phyloP scores from a whole-genome alignment of 2,113 vertebrate genomes.

The Mesembrinibis cayennensis region DNA sequence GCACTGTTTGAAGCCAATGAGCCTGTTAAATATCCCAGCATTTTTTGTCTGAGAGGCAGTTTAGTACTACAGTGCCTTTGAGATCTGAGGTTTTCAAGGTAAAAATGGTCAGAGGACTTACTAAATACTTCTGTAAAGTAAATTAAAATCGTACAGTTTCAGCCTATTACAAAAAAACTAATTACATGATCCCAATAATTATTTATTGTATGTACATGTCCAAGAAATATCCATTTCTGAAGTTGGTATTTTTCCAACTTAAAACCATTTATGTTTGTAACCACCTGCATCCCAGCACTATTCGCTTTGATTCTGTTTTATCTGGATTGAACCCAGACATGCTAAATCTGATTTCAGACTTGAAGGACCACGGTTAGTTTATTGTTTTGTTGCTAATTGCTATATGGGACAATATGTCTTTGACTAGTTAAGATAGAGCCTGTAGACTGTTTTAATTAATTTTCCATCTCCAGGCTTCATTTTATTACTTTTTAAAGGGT shows the following conservation, averaged over 20 bases:
- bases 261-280: not conserved
- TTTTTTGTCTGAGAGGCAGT: not conserved
- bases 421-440: conserved; percentile 4
- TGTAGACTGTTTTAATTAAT: conserved; percentile 14
- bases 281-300: not conserved
- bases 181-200: not conserved
- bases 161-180: not conserved
- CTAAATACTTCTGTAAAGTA: not conserved
- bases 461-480: not conserved
- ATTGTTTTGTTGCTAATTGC: not conserved
- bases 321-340: not conserved
- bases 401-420: not conserved
- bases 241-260: not conserved
- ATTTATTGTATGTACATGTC: not conserved
- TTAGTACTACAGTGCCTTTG: not conserved
- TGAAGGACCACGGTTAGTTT: not conserved
- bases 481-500: conserved; percentile 40
- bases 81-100: not conserved
- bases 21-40: not conserved
- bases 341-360: not conserved
- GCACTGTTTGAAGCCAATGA: not conserved
- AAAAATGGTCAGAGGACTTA: not conserved
- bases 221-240: not conserved
- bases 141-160: not conserved
- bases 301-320: not conserved